Evolutionary conservation across 2,797 vertebrate genomes (phyloP).

Genomic region (Gallirallus australis): DNA sequence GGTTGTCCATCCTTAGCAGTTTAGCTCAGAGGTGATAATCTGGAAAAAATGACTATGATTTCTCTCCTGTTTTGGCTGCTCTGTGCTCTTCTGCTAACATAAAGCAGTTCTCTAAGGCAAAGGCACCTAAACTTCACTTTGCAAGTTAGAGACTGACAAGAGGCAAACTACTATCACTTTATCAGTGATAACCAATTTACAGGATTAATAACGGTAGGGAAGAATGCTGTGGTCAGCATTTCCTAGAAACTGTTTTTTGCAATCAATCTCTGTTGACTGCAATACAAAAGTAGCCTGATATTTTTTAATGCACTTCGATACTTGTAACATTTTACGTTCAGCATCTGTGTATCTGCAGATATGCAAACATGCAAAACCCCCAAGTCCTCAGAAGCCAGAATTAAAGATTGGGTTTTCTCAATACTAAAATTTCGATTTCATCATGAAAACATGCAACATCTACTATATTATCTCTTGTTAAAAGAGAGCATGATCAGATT

Average conservation of each 20-base stretch:
- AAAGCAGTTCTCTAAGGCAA: neutral
- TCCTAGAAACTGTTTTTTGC: neutral
- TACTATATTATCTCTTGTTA: neutral
- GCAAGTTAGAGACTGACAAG: neutral
- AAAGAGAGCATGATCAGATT: neutral
- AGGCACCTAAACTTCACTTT: neutral
- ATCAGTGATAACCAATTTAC: fast-evolving
- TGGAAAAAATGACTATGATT: neutral
- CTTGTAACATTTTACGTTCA: neutral
- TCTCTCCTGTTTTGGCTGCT: neutral
- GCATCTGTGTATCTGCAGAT: neutral
- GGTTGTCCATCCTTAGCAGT: neutral
- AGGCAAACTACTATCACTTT: neutral
- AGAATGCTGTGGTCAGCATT: neutral
- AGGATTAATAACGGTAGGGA: neutral
- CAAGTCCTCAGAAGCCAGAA: neutral
- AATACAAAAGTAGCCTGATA: neutral
- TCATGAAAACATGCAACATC: neutral
- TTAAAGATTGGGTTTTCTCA: neutral
- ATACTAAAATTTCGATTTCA: neutral
- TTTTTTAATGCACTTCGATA: neutral
- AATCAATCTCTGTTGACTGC: neutral
- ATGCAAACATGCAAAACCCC: neutral
- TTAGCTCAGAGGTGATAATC: neutral
- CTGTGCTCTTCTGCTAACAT: neutral